These are phyloP conservation scores for Enteromius unitaeniatus DNA, from an alignment of 2,797 vertebrate species.

Conservation along the genomic window DNA sequence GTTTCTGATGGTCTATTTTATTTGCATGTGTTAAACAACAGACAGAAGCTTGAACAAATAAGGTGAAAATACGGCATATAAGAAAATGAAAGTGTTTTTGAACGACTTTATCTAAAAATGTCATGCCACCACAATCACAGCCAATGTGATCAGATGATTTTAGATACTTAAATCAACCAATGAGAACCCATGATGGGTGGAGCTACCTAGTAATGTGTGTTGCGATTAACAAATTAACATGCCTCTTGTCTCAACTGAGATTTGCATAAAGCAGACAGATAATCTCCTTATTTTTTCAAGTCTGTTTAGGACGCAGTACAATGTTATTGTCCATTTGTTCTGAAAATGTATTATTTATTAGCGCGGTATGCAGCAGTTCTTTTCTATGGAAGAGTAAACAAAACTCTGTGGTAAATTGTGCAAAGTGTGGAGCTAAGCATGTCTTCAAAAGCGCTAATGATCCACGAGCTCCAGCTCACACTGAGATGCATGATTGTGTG, in stretches of 20 bases:
- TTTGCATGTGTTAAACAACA: too few species aligned
- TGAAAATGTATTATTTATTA: slow-evolving; percentile 37
- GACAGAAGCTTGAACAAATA: too few species aligned
- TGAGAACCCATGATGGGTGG: neutral
- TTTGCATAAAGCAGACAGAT: neutral
- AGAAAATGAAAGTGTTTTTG: too few species aligned
- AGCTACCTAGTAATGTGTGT: neutral
- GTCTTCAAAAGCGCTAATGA: slow-evolving; percentile 33
- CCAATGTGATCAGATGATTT: neutral
- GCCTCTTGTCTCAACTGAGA: neutral
- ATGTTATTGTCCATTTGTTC: neutral
- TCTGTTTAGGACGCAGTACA: neutral
- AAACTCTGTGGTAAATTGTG: slow-evolving; percentile 25
- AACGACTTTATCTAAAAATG: too few species aligned
- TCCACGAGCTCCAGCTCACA: slow-evolving; percentile 1
- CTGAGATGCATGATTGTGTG: slow-evolving; percentile 34
- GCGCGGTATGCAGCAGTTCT: slow-evolving; percentile 44
- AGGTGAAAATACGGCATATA: too few species aligned
- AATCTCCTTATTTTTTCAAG: neutral
- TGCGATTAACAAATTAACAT: neutral
- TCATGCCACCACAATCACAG: too few species aligned
- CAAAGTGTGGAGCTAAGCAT: slow-evolving; percentile 45
- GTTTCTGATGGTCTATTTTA: too few species aligned
- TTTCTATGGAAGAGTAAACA: slow-evolving; percentile 21
- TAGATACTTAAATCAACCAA: neutral